Conservation (phyloP, 2,797 vertebrate species). For the Gymnodraco acuticeps region DNA sequence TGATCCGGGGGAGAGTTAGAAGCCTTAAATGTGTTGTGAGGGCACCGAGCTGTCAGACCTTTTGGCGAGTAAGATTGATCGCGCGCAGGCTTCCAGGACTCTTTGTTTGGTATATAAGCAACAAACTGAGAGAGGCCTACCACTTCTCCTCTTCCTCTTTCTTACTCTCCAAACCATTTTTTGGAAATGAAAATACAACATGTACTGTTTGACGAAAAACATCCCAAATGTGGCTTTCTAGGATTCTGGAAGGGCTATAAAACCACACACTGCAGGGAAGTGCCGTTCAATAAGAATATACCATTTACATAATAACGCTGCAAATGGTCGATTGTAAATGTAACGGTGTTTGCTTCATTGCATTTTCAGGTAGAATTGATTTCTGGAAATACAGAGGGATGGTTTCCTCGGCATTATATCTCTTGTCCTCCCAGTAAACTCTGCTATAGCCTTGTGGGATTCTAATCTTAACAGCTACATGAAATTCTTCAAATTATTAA, state of each 20-base stretch:
- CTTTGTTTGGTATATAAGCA: conserved; percentile 99
- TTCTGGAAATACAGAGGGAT: conserved; percentile 35
- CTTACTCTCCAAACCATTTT: conserved; percentile 56
- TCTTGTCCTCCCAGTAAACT: conserved; percentile 27
- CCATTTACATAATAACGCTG: conserved; percentile 59
- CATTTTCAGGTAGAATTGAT: conserved; percentile 48
- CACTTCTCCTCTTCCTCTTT: conserved; percentile 76
- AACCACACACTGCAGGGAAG: conserved; percentile 58
- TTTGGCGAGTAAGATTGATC: conserved; percentile 99
- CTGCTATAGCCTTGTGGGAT: background rate
- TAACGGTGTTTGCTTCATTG: conserved; percentile 47
- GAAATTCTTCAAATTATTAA: background rate
- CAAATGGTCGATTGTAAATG: conserved; percentile 57
- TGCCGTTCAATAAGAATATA: conserved; percentile 58
- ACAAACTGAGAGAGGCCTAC: conserved; percentile 84
- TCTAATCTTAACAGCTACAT: background rate
- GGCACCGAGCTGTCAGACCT: conserved; percentile 99
- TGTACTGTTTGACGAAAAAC: conserved; percentile 56
- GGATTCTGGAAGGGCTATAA: conserved; percentile 58
- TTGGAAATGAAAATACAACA: conserved; percentile 61
- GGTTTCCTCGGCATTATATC: conserved; percentile 20
- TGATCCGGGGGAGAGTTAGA: conserved; percentile 95
- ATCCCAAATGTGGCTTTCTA: conserved; percentile 63
- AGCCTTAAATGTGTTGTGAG: conserved; percentile 99
- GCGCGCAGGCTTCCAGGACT: conserved; percentile 93